Base-by-base conservation (phyloP, 2,888 invertebrate species). In the Acronicta leporina region DNA sequence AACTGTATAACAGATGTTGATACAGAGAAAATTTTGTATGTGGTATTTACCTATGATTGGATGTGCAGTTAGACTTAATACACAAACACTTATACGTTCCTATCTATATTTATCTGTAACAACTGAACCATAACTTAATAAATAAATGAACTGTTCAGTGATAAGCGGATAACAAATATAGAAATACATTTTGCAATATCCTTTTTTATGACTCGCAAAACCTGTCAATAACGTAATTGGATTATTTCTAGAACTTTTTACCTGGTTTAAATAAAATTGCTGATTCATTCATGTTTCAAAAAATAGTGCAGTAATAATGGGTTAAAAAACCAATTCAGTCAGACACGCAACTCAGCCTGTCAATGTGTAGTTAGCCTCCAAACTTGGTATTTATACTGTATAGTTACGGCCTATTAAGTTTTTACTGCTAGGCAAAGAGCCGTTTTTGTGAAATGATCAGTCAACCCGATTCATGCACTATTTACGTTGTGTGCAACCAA, bases 401-500 rank as follows among this genome's bases (percentile, higher is more conserved):
- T 61, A 57, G 68, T 59, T 69, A 71, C 62, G 60, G 63, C 52
- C 64, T 72, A 66, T 64, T 74, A 67, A 66, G 47, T 77, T 57
- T 56, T 63, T 62, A 57, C 59, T 43, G 47, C 45, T 53, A 35
- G 49, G 43, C 30, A 53, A 61, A 47, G 10, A 62, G 55, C 44
- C 20, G 43, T 64, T 75, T 69, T 65, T 72, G 58, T 65, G 54
- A 58, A 72, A 59, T 43, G 44, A 59, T 72, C 57, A 66, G 44
- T 63, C 49, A 50, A 69, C 65, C 55, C 54, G 42, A 69, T 76
- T 76, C 68, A 75, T 55, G 75, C 72, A 50, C 68, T 72, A 71
- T 68, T 76, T 68, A 62, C 43, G 57, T 49, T 59, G 11, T 59
- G 27, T 54, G 44, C 57, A 60, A 54, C 11, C 13, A 35, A 58